Evolutionary conservation across 1,140 invertebrate genomes (phyloP).

Genomic region (Argopecten irradians): DNA sequence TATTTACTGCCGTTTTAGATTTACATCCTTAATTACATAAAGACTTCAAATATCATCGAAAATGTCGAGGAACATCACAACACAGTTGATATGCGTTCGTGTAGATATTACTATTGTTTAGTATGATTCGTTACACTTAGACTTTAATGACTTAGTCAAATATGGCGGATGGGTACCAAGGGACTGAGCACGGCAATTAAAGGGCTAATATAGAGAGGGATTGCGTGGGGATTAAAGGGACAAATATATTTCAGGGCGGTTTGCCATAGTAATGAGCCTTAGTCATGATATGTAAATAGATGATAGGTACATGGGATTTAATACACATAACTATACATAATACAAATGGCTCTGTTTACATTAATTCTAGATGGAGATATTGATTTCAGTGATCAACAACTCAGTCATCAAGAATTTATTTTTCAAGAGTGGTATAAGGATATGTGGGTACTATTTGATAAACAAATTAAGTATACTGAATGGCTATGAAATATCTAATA

Average conservation of each 20-base stretch:
- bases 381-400: no score
- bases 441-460: no score
- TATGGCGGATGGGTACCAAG: background rate
- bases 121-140: background rate
- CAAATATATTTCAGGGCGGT: background rate
- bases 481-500: no score
- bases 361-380: no score
- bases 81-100: background rate
- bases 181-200: background rate
- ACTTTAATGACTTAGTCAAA: background rate
- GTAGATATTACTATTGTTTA: background rate
- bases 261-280: background rate
- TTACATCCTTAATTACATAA: background rate
- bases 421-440: no score
- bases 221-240: background rate
- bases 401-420: no score
- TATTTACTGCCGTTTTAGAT: background rate
- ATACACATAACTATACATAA: background rate
- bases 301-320: background rate
- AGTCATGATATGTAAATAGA: background rate
- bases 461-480: no score
- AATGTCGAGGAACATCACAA: background rate
- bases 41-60: background rate
- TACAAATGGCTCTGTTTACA: background rate
- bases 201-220: background rate